Percentiles rank a stretch among this genome's conserved stretches.
Evolutionary conservation across 2,797 vertebrate genomes (phyloP).

Genomic region (Argentina silus): DNA sequence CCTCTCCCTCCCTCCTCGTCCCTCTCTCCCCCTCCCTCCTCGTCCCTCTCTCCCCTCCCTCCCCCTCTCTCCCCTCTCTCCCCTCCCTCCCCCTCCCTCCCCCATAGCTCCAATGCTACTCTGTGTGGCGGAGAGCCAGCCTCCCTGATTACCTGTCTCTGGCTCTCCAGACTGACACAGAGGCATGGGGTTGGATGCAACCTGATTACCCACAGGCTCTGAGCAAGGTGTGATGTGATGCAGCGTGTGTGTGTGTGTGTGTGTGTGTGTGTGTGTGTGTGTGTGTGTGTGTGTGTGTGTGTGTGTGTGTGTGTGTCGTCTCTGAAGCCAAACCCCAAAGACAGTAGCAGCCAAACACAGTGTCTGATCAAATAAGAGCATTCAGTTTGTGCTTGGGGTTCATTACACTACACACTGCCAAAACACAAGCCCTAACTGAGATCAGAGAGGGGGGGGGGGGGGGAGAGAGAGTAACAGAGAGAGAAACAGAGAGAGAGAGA

Average conservation of each 20-base stretch:
- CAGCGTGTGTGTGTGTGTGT: constrained; percentile 8
- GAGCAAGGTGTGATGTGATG: constrained; percentile 10
- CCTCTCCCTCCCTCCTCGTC: too few species aligned
- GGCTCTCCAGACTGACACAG: too few species aligned
- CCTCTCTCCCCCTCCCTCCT: too few species aligned
- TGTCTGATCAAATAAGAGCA: too few species aligned
- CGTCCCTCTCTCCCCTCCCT: neutral
- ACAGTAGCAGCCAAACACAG: too few species aligned
- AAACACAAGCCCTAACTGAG: too few species aligned
- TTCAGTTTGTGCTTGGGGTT: too few species aligned
- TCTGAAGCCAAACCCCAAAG: neutral
- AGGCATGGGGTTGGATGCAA: constrained; percentile 19
- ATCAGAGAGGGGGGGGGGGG: too few species aligned
- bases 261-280: neutral
- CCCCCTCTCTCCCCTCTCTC: neutral
- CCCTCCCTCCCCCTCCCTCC: neutral
- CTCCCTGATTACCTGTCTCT: constrained; percentile 4
- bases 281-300: neutral
- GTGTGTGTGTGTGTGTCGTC: neutral
- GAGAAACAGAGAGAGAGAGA: too few species aligned
- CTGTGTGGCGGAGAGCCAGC: constrained; percentile 24
- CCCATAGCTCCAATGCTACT: too few species aligned
- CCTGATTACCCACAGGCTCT: constrained; percentile 29
- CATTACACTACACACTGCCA: too few species aligned
- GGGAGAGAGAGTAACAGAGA: too few species aligned